Evolutionary conservation across 2,113 vertebrate species (phyloP).

Genomic region (Percina caprodes): DNA sequence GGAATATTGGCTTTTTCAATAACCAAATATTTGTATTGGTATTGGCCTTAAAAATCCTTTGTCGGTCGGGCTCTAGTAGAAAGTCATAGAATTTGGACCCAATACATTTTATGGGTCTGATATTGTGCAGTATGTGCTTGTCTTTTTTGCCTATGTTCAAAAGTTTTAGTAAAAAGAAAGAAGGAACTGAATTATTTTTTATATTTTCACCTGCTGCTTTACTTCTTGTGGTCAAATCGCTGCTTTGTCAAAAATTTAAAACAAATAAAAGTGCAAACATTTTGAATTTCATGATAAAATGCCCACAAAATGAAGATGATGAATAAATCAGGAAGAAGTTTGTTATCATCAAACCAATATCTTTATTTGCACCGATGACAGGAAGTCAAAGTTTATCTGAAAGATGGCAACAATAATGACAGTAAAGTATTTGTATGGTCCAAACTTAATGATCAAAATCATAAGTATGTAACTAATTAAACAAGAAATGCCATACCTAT

Average conservation of each 20-base stretch:
- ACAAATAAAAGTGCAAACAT: background rate
- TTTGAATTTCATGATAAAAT: slow-evolving; percentile 25
- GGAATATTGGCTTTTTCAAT: too few relatives aligned
- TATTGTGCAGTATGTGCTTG: slow-evolving; percentile 14
- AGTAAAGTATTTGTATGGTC: slow-evolving; percentile 9
- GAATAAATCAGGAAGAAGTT: background rate
- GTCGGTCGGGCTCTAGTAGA: background rate
- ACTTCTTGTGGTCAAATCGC: slow-evolving; percentile 37
- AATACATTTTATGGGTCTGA: slow-evolving; percentile 30
- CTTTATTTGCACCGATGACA: slow-evolving; percentile 27
- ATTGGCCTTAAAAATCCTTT: too few relatives aligned
- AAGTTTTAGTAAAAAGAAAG: slow-evolving; percentile 31
- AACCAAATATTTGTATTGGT: too few relatives aligned
- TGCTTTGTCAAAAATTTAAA: slow-evolving; percentile 44
- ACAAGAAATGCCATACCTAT: background rate
- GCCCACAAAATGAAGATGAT: slow-evolving; percentile 11
- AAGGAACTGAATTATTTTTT: background rate
- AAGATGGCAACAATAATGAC: background rate
- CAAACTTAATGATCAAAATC: background rate
- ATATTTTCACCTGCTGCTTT: slow-evolving; percentile 48
- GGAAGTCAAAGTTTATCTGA: background rate
- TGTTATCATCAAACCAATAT: background rate
- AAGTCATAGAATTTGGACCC: slow-evolving; percentile 32
- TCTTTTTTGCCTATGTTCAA: slow-evolving; percentile 31
- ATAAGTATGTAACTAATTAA: background rate